phyloP scores from a whole-genome alignment of 2,888 invertebrate genomes.

The Hybos culiciformis region DNA sequence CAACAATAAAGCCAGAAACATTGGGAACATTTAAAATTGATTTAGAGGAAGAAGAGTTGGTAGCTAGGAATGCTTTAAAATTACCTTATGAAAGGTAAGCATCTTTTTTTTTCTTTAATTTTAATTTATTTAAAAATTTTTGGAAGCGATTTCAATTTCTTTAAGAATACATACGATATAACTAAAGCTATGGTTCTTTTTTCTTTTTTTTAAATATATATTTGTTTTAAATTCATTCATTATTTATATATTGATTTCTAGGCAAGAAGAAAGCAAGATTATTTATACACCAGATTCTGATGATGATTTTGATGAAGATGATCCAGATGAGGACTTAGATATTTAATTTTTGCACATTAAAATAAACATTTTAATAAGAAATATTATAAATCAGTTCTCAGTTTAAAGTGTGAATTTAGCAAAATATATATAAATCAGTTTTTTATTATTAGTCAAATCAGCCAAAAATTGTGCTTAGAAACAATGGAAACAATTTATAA shows the following conservation, averaged over 20 bases:
- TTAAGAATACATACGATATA: too few species aligned
- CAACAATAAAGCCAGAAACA: constrained; percentile 10
- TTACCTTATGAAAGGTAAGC: constrained; percentile 34
- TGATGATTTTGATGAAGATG: constrained; percentile 76
- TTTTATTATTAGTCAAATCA: too few species aligned
- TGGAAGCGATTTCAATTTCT: too few species aligned
- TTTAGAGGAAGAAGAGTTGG: constrained; percentile 31
- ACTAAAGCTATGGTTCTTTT: too few species aligned
- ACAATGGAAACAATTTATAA: too few species aligned
- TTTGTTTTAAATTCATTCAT: neutral
- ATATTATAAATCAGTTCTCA: too few species aligned
- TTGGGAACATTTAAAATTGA: constrained; percentile 33
- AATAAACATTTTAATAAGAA: too few species aligned
- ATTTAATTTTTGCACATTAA: constrained; percentile 37
- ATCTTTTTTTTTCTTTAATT: neutral
- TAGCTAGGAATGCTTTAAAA: constrained; percentile 32
- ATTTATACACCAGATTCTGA: constrained; percentile 62
- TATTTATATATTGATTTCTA: constrained; percentile 2
- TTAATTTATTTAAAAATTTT: too few species aligned
- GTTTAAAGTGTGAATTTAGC: too few species aligned
- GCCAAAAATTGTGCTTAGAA: too few species aligned
- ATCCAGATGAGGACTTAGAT: constrained; percentile 74
- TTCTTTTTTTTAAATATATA: neutral
- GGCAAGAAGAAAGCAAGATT: constrained; percentile 45
- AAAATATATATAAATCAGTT: too few species aligned